A percentile compares a stretch with the other conserved stretches of the same genome.
Evolutionary conservation across 2,888 invertebrate species (phyloP).

Genomic region (Drosophila bunnanda): DNA sequence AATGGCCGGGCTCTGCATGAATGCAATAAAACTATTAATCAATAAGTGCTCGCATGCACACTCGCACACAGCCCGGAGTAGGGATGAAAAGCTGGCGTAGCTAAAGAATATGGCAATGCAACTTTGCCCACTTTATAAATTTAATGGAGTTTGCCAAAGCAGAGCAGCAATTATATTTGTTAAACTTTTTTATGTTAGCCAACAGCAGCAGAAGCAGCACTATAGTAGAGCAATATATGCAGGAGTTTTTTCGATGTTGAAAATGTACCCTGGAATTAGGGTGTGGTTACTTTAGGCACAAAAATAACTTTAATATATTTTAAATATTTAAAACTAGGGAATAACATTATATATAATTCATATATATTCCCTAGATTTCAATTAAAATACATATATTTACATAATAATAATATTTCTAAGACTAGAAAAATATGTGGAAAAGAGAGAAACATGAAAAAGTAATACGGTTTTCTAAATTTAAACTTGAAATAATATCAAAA

Average conservation of each 20-base stretch:
- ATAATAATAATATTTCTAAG: background rate
- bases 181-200: conserved; percentile 65
- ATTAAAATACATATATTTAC: too few species aligned
- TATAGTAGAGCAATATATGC: conserved; percentile 9
- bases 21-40: conserved; percentile 74
- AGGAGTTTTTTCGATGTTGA: background rate
- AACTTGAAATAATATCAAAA: background rate
- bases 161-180: conserved; percentile 73
- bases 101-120: conserved; percentile 17
- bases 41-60: conserved; percentile 57
- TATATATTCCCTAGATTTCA: too few species aligned
- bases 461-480: background rate
- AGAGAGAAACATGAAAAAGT: background rate
- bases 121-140: conserved; percentile 65
- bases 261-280: conserved; percentile 10
- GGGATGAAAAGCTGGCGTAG: conserved; percentile 26
- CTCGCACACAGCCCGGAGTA: conserved; percentile 21
- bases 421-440: background rate
- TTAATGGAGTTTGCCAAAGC: conserved; percentile 64
- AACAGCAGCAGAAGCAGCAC: conserved; percentile 32
- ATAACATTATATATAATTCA: too few species aligned
- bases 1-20: conserved; percentile 55
- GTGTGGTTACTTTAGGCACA: background rate
- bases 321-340: too few species aligned
- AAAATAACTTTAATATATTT: too few species aligned